phyloP scores from a whole-genome alignment of 2,113 vertebrate genomes.

The Numenius arquata region DNA sequence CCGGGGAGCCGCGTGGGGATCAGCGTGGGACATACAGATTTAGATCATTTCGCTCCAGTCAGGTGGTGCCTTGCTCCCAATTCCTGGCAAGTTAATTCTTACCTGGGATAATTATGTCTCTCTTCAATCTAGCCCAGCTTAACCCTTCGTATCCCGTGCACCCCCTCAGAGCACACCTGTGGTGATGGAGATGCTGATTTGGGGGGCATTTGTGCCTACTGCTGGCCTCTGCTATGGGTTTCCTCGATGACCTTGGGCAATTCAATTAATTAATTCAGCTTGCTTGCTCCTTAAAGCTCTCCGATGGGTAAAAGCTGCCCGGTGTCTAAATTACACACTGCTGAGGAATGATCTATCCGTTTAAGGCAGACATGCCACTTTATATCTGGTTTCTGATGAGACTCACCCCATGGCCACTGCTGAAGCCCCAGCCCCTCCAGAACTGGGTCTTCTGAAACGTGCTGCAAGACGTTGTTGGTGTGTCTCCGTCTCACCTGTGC shows the following conservation, averaged over 20 bases:
- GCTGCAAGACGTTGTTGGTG: not conserved
- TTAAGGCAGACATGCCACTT: not conserved
- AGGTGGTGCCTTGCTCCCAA: slow-evolving; percentile 52
- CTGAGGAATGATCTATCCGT: not conserved
- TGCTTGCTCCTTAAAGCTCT: not conserved
- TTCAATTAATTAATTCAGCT: not conserved
- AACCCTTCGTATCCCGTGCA: not conserved
- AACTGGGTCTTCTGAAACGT: not conserved
- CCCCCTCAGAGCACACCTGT: too few species aligned
- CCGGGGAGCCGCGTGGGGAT: not conserved
- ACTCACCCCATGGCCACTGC: fast-evolving
- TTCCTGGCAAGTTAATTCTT: slow-evolving; percentile 37
- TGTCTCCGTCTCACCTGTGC: too few species aligned
- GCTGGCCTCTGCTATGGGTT: not conserved
- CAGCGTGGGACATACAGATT: slow-evolving; percentile 25
- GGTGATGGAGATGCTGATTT: fast-evolving
- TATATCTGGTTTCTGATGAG: not conserved
- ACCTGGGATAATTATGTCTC: slow-evolving; percentile 34
- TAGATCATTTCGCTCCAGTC: not conserved
- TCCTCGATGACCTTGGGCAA: not conserved
- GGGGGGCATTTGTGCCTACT: fast-evolving
- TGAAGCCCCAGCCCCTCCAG: not conserved
- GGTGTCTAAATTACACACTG: not conserved
- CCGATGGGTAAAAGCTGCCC: not conserved
- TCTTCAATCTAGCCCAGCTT: not conserved